Conservation (phyloP, 2,797 vertebrate species). For the Australoheros facetus region DNA sequence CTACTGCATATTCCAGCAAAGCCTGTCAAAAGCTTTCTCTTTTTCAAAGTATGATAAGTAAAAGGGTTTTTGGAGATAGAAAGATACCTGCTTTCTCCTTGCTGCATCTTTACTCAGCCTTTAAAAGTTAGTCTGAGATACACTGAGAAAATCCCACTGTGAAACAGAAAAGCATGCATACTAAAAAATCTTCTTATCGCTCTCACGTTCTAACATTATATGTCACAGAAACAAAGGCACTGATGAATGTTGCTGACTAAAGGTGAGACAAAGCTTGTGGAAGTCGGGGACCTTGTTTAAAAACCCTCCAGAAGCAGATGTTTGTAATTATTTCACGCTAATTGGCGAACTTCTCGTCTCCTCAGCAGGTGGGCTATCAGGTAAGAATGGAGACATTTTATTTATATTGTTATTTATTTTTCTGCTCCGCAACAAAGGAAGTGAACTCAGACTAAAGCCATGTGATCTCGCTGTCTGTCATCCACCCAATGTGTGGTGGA, state of each 20-base stretch:
- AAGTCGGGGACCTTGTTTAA: slow-evolving; percentile 40
- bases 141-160: slow-evolving; percentile 10
- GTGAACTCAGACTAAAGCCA: slow-evolving; percentile 24
- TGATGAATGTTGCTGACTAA: slow-evolving; percentile 18
- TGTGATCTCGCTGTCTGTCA: slow-evolving; percentile 1
- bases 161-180: not conserved
- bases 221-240: slow-evolving; percentile 7
- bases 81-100: slow-evolving; percentile 1
- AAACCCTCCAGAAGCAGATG: slow-evolving; percentile 48
- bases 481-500: slow-evolving; percentile 41
- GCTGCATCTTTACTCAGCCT: slow-evolving; percentile 15
- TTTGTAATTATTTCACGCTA: slow-evolving; percentile 62
- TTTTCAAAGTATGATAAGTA: slow-evolving; percentile 25
- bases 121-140: slow-evolving; percentile 23
- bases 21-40: slow-evolving; percentile 30
- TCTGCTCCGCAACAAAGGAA: slow-evolving; percentile 37
- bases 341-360: slow-evolving; percentile 55
- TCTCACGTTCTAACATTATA: not conserved
- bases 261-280: not conserved
- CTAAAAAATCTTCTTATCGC: not conserved
- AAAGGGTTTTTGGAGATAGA: slow-evolving; percentile 27
- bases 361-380: slow-evolving; percentile 28
- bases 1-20: slow-evolving; percentile 25
- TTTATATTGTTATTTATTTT: slow-evolving; percentile 13
- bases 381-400: slow-evolving; percentile 19